Evolutionary conservation across 2,113 vertebrate genomes (phyloP).

Genomic region (Copsychus sechellarum): DNA sequence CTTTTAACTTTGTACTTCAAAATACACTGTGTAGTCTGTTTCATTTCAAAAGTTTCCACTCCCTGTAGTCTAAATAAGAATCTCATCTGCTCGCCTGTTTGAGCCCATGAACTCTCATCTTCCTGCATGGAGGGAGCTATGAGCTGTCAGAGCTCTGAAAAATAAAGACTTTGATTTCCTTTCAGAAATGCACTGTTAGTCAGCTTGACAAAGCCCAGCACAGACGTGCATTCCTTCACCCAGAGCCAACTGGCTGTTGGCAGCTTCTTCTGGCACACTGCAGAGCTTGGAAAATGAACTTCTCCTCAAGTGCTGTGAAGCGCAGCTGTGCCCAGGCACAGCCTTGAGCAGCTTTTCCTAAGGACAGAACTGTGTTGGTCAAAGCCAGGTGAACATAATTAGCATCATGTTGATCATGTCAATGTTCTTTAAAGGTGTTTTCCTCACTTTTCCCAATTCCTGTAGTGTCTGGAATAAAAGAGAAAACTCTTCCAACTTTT

Average conservation of each 20-base stretch:
- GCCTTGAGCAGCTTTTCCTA: not conserved
- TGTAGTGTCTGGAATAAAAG: not conserved
- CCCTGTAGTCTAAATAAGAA: not conserved
- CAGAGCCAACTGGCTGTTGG: not conserved
- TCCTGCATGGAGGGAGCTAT: not conserved
- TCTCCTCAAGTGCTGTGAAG: not conserved
- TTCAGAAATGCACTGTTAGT: not conserved
- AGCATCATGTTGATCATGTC: not conserved
- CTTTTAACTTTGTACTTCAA: not conserved
- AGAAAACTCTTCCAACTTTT: not conserved
- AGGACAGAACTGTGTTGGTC: not conserved
- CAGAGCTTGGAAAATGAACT: not conserved
- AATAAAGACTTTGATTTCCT: not conserved
- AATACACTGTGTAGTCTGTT: not conserved
- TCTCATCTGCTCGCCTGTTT: not conserved
- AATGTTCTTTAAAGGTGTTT: not conserved
- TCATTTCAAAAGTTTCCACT: not conserved
- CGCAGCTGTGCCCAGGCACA: not conserved
- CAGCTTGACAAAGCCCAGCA: not conserved
- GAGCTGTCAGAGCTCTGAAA: not conserved
- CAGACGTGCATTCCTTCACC: fast-evolving
- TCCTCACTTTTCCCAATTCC: not conserved
- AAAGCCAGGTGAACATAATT: not conserved
- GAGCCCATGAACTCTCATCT: not conserved
- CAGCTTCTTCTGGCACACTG: not conserved